Base-by-base conservation (phyloP, 2,888 invertebrate genomes). In the Napeogenes inachia region DNA sequence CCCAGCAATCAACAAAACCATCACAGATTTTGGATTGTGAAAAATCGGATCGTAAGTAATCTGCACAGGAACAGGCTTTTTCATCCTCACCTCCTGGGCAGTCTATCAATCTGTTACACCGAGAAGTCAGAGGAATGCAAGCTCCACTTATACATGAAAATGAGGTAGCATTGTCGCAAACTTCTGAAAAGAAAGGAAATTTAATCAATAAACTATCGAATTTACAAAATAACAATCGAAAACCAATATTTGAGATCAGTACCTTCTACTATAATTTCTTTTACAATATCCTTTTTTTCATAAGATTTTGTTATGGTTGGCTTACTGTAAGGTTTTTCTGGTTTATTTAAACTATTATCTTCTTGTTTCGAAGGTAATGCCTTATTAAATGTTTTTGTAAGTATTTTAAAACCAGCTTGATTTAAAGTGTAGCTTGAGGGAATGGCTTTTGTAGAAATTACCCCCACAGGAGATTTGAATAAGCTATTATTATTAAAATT, bases 1-100 rank as follows among this genome's bases (percentile, higher is more conserved):
- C 96, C 93, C 94, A 94, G 74, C 96, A 96, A 75, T 96, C 95
- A 1, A 94, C 92, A 35, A 94, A 91, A 2, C 95, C 95, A 73
- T 96, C 96, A 75, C 96, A 96, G 57, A 96, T 93, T 81, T 96
- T 95, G 13, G 94, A 91, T 65, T 93, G 88, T 0, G 94, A 89
- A 68, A 93, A 92, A 73, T 95, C 94, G 1, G 94, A 93, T 61
- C 91, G 91, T 53, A 96, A 80, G 72, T 94, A 94, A 80, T 96
- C 95, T 8, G 94, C 95, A 77, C 96, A 96, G 30, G 94, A 92
- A 75, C 95, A 95, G 60, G 93, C 92, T 38, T 90, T 89, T 76
- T 95, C 95, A 75, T 95, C 95, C 66, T 93, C 93, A 2, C 94
- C 94, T 65, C 92, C 93, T 6, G 91, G 82, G 69, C 95, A 95